These are phyloP conservation scores for Papilio helenus DNA, from an alignment of 1,140 invertebrate species.

Conservation along the genomic window DNA sequence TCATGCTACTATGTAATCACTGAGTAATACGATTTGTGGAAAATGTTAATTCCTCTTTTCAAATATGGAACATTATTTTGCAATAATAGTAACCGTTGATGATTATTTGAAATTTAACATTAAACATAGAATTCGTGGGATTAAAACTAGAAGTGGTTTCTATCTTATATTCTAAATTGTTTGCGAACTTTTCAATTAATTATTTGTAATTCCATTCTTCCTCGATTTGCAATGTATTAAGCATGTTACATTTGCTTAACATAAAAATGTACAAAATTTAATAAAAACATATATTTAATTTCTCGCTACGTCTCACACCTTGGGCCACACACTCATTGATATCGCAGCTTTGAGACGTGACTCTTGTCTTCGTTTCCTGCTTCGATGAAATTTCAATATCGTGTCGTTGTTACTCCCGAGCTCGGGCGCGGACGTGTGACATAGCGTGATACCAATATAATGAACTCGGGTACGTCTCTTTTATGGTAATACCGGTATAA, in stretches of 20 bases:
- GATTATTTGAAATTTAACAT: not conserved
- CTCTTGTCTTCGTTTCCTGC: slow-evolving; percentile 43
- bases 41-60: not conserved
- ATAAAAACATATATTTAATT: not conserved
- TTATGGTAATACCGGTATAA: not conserved
- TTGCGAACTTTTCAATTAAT: too few species aligned
- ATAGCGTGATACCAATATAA: slow-evolving; percentile 9
- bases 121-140: too few species aligned
- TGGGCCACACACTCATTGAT: slow-evolving; percentile 28
- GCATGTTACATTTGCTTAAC: too few species aligned
- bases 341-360: slow-evolving; percentile 42
- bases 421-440: slow-evolving; percentile 4
- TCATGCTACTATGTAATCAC: not conserved
- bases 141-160: too few species aligned
- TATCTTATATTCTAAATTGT: too few species aligned
- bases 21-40: not conserved
- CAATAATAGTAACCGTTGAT: not conserved
- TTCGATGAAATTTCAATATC: slow-evolving; percentile 48
- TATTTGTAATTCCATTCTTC: too few species aligned
- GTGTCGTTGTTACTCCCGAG: not conserved
- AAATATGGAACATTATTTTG: not conserved
- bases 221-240: too few species aligned
- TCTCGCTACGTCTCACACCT: slow-evolving; percentile 26
- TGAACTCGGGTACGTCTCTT: not conserved
- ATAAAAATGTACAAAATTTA: too few species aligned